A percentile compares a stretch with the other conserved stretches of the same genome.
These are phyloP conservation scores for Yponomeuta evonymella DNA, from an alignment of 2,888 invertebrate species.

Conservation along the genomic window DNA sequence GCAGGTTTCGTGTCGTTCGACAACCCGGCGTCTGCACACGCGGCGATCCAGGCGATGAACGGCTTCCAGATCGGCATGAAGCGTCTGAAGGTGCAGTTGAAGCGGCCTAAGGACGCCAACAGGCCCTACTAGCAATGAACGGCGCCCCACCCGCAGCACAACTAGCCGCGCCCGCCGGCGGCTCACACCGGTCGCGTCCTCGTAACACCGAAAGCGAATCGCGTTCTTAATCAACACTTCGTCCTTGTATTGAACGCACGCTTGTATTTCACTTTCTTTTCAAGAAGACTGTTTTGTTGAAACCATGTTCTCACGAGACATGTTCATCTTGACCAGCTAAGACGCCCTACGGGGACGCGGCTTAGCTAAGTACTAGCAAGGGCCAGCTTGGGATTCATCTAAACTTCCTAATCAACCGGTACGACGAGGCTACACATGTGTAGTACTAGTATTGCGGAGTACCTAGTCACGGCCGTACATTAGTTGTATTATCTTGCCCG, in stretches of 20 bases:
- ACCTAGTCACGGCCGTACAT: neutral
- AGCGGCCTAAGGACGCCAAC: constrained; percentile 98
- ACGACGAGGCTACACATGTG: too few species aligned
- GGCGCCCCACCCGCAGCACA: constrained; percentile 55
- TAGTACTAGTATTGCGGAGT: too few species aligned
- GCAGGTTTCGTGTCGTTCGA: constrained; percentile 99
- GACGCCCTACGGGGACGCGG: too few species aligned
- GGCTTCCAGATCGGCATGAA: constrained; percentile 99
- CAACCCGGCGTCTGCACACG: constrained; percentile 98
- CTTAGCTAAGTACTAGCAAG: too few species aligned
- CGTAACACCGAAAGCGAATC: neutral
- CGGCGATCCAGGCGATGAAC: constrained; percentile 99
- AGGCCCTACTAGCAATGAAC: constrained; percentile 94
- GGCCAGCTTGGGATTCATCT: too few species aligned
- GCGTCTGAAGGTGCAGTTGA: constrained; percentile 99
- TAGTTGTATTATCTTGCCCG: neutral
- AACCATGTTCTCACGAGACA: too few species aligned
- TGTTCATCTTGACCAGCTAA: too few species aligned
- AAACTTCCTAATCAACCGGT: too few species aligned
- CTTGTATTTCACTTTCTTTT: too few species aligned
- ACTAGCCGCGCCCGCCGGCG: constrained; percentile 3
- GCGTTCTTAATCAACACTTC: neutral
- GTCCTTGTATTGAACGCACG: too few species aligned
- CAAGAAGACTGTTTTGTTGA: too few species aligned
- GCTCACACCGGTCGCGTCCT: neutral